Evolutionary conservation across 2,113 vertebrate species (phyloP), one percentile per base, ranked within the genome.

Genomic region (Calonectris borealis): DNA sequence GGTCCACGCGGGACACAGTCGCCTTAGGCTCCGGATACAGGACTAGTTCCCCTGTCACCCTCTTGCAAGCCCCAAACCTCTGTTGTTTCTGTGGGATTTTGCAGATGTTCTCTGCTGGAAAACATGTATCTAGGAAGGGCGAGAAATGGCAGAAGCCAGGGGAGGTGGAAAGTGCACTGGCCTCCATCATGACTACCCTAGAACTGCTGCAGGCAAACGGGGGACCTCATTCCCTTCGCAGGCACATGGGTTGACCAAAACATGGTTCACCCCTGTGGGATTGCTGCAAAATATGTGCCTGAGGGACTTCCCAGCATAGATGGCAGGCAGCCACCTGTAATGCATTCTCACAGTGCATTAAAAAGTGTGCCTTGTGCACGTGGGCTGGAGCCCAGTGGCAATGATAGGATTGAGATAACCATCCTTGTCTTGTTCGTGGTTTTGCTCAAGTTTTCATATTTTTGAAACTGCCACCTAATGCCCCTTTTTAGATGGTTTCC

Each of bases 1-100:
- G 1, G 24, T 46, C 55, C n/a, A 27, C 2, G 1, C 1, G 2
- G 42, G 42, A 70, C 0, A 0, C 25, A 13, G 48, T 51, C 19
- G 17, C 32, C 31, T 42, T 51, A 26, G 22, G 18, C 17, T 65
- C 25, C 1, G 1, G 27, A 27, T 61, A 44, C 13, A 66, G 60
- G 16, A 38, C 13, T 87, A 25, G 15, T 78, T 94, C 51, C 13
- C 9, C n/a, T 51, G 19, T 75, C 29, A 62, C n/a, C 24, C 2
- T 66, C 10, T 52, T 57, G 26, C 29, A 88, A 7, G 60, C 19
- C 2, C 2, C 34, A 93, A 73, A 26, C 11, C 18, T 70, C 11
- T 66, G 9, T 55, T 68, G 29, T 60, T 90, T 86, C 52, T 60
- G 22, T 80, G 38, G 42, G 29, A 71, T 89, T 94, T 89, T 91